Evolutionary conservation across 2,113 vertebrate species (phyloP), one percentile per base, ranked within the genome.

Genomic region (Zootoca vivipara): DNA sequence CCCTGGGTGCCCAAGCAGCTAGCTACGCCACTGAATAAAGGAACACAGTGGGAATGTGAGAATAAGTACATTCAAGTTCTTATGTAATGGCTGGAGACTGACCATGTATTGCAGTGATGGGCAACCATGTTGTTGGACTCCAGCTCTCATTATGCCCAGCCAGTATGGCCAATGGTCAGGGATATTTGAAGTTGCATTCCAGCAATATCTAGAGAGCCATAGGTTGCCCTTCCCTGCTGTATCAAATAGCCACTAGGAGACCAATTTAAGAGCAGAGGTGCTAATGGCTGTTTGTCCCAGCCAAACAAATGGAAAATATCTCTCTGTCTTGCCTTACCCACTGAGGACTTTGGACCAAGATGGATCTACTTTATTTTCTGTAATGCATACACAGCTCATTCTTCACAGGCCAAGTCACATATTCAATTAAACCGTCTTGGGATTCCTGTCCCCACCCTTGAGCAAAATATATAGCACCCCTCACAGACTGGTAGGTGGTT

Each of bases 401-500:
- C 38, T 56, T 38, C 30, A 79, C 64, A 79, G 42, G 38, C 18
- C 33, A 46, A 26, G 20, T 69, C 40, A 30, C 46, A 2, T 67
- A 18, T 26, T 67, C 58, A 78, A 33, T 16, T 42, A 69, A 46
- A 86, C 15, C 28, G 38, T 3, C 24, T n/a, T 46, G 62, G 30
- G 15, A 40, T n/a, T 78, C 24, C 26, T 52, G 10, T 26, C 58
- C 7, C 38, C 7, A 3, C 18, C 33, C 33, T 69, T 56, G 38
- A 30, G 33, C 35, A 20, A 62, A 52, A 77, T 62, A 58, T 7
- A 38, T 77, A 42, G 22, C 75, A 64, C 88, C 83, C 56, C 86
- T 62, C 64, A 86, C 40, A 77, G 7, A 91, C 88, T 91, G 92
- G 91, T 93, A 93, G 85, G 85, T 33, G 88, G 42, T 74, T 88